phyloP scores from a whole-genome alignment of 2,888 invertebrate species.

The Microchrysa polita region DNA sequence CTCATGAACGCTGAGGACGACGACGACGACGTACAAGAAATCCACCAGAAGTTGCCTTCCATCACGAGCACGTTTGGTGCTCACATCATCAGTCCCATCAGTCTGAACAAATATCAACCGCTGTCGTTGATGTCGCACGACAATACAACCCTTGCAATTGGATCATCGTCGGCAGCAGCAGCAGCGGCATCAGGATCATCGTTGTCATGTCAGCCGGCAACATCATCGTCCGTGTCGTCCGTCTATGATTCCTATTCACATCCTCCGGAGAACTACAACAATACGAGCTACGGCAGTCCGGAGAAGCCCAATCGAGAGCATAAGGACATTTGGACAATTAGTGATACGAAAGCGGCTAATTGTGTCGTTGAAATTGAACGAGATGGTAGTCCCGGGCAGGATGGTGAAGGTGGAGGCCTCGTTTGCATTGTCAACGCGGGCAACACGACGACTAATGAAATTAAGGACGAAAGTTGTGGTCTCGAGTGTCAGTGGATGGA shows the following conservation, averaged over 20 bases:
- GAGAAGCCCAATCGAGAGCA: conserved; percentile 62
- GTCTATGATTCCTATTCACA: conserved; percentile 55
- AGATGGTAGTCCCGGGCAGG: not conserved
- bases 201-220: too few relatives aligned
- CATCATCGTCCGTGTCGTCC: conserved; percentile 28
- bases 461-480: conserved; percentile 26
- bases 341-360: conserved; percentile 51
- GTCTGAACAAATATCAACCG: conserved; percentile 25
- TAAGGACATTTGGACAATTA: conserved; percentile 63
- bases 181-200: too few relatives aligned
- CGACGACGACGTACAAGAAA: conserved; percentile 36
- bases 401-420: not conserved
- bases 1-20: too few relatives aligned
- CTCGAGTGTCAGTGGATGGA: conserved; percentile 83
- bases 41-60: conserved; percentile 58
- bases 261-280: conserved; percentile 58
- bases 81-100: conserved; percentile 33
- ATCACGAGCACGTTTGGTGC: conserved; percentile 61
- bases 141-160: not conserved
- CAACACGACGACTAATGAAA: not conserved
- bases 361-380: conserved; percentile 34
- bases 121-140: not conserved
- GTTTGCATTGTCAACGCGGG: not conserved
- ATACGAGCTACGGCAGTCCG: conserved; percentile 53
- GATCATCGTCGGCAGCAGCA: not conserved